Evolutionary conservation across 2,888 invertebrate species (phyloP).

Genomic region (Seira musarum): DNA sequence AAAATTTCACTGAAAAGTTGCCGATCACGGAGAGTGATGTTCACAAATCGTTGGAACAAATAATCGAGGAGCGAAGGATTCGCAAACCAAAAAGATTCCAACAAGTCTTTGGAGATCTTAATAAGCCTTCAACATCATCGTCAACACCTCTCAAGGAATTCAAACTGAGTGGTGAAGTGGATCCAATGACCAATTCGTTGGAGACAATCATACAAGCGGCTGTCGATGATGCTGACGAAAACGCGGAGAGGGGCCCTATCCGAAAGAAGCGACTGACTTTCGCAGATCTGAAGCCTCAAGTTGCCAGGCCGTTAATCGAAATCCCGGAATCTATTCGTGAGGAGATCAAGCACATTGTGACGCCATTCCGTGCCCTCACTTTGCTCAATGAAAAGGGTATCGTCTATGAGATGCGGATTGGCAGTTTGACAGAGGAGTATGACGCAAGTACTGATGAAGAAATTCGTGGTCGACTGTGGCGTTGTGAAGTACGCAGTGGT

Average conservation of each 20-base stretch:
- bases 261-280: too few relatives aligned
- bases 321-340: too few relatives aligned
- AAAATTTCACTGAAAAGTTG: background rate
- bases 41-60: background rate
- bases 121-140: too few relatives aligned
- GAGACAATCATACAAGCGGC: too few relatives aligned
- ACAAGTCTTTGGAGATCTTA: too few relatives aligned
- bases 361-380: slow-evolving; percentile 13
- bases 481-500: slow-evolving; percentile 21
- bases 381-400: slow-evolving; percentile 1
- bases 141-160: too few relatives aligned
- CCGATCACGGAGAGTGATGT: background rate
- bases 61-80: background rate
- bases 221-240: too few relatives aligned
- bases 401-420: slow-evolving; percentile 9
- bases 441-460: background rate
- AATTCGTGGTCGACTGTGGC: slow-evolving; percentile 23
- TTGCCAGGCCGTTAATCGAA: too few relatives aligned
- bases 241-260: too few relatives aligned
- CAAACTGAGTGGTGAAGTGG: background rate
- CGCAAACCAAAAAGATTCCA: background rate
- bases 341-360: background rate
- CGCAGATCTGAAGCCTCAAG: too few relatives aligned
- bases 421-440: background rate
- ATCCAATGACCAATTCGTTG: background rate